Base-by-base conservation (phyloP, 2,797 vertebrate species). In the Perodicticus potto region DNA sequence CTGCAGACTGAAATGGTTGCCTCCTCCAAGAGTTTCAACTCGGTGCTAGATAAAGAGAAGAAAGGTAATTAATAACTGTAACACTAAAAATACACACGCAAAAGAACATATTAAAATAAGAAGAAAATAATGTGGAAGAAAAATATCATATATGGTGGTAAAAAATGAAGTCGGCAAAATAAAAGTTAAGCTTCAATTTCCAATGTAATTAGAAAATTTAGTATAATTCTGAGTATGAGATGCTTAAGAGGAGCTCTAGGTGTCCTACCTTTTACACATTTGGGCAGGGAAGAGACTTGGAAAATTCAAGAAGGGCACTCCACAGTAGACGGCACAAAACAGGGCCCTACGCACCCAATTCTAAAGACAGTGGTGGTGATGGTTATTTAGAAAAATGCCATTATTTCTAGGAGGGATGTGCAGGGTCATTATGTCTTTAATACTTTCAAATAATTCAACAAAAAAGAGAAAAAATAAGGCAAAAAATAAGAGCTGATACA, bases 11-110 rank as follows among this genome's bases (percentile, higher is more conserved):
- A 99, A 97, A 99, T 84, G 34, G 99, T 99, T 14, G 99, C 99
- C 97, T 99, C 99, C 97, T 99, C 99, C 98, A 99, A 96, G 65
- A 99, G 98, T 98, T 99, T 99, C 59, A 99, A 98, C 96, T 99
- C 99, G 40, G 99, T 98, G 95, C 99, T 99, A 97, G 82, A 92
- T 45, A 49, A 43, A 72, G 17, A 96, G 97, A 83, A 87, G 27
- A 92, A 73, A 83, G 59, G 59, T 94, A 74, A 67, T 91, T 91
- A 95, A 90, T 69, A 90, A 96, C 32, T 11, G 40, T 4, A 77
- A 73, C n/a, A 92, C n/a, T 3, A 25, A 74, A 97, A 8, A n/a
- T 86, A 89, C 34, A 5, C 1, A 34, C 86, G 94, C 81, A 59
- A 94, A 96, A 19, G 7, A 89, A 91, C 53, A 69, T 27, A 78